Evolutionary conservation across 2,113 vertebrate genomes (phyloP), one percentile per base, ranked within the genome.

Genomic region (human (Homo sapiens)): DNA sequence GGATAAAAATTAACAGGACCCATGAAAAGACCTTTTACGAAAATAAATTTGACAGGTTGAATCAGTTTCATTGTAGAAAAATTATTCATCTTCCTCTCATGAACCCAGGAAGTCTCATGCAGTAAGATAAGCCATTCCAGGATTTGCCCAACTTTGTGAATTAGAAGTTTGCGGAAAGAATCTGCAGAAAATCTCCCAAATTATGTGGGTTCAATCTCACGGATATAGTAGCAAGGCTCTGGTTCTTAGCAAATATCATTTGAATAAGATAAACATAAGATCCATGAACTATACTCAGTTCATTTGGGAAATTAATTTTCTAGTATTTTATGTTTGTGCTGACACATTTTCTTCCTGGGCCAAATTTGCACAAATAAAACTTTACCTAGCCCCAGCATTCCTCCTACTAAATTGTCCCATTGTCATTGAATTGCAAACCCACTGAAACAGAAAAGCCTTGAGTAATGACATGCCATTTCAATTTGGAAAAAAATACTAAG

Each of bases 291-390:
- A 50, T 61, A 76, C 72, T 94, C 3, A 57, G 38, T 84, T 93
- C n/a, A 86, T 68, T 91, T 38, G 38, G 57, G 43, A 92, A 93
- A 95, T 82, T 92, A 68, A 75, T 93, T 72, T 78, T 95, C 64
- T 91, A 79, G 27, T 82, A 66, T n/a, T 95, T 97, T 90, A n/a
- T 79, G 20, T 92, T 76, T 57, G 55, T 25, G 20, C 89, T 95
- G 81, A 89, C 11, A 92, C 12, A 11, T 78, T 75, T 81, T 88
- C 43, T 78, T 43, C 23, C 25, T 86, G 35, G 5, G 25, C 27
- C 22, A 86, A 92, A 86, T 75, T 87, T 76, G n/a, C 50, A 64
- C 55, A 57, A 83, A 75, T 81, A 35, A 86, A 89, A 59, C 59
- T 81, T 66, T n/a, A 48, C 40, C n/a, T 50, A 82, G 22, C 14